These are phyloP conservation scores for Arnoldichthys spilopterus DNA, from an alignment of 2,797 vertebrate genomes.

Conservation along the genomic window DNA sequence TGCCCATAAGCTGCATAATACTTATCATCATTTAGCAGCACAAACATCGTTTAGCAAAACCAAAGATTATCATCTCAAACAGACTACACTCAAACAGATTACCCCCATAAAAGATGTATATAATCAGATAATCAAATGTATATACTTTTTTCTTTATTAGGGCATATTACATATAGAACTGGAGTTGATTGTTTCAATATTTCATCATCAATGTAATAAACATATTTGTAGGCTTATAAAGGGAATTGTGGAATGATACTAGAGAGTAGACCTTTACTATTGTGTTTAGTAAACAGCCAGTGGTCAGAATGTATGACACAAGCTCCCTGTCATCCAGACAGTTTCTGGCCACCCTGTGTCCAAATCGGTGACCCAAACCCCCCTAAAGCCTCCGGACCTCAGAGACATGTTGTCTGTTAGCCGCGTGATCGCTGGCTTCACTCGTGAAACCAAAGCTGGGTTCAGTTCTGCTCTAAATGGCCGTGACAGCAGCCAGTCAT, in stretches of 20 bases:
- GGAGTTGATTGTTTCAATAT: not conserved
- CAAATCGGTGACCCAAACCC: slow-evolving; percentile 40
- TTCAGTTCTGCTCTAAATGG: slow-evolving; percentile 32
- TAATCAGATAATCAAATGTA: too few species aligned
- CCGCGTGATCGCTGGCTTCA: slow-evolving; percentile 28
- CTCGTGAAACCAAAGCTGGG: slow-evolving; percentile 46
- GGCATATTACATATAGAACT: not conserved
- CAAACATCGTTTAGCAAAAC: not conserved
- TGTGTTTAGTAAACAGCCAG: slow-evolving; percentile 48
- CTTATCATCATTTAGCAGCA: not conserved
- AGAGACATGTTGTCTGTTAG: slow-evolving; percentile 36
- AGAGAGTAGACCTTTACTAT: slow-evolving; percentile 3
- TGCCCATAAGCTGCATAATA: not conserved
- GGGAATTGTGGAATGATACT: not conserved
- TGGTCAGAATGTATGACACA: slow-evolving; percentile 26
- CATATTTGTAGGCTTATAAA: not conserved
- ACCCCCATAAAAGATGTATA: too few species aligned
- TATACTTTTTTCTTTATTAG: too few species aligned
- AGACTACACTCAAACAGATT: not conserved
- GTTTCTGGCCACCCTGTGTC: slow-evolving; percentile 25
- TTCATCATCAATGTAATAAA: not conserved
- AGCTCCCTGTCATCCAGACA: slow-evolving; percentile 12
- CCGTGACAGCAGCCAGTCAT: slow-evolving; percentile 44
- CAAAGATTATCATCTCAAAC: not conserved
- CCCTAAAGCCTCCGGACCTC: slow-evolving; percentile 43